Percentiles rank a stretch among this genome's conserved stretches.
Evolutionary conservation across 1,140 invertebrate species (phyloP).

Genomic region (Pogonomyrmex barbatus): DNA sequence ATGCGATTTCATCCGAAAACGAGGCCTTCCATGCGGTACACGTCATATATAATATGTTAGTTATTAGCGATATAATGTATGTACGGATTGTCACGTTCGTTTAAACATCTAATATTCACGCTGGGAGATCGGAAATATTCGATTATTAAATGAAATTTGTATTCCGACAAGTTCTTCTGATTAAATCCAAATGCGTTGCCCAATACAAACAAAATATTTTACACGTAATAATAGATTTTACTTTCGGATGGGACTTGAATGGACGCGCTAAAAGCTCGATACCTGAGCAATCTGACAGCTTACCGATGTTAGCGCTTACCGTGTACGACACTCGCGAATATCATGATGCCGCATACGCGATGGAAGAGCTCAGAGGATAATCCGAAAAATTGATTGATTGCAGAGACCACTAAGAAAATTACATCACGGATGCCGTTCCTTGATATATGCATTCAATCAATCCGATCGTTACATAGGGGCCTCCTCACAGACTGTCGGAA

Average conservation of each 20-base stretch:
- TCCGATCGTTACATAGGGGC: not conserved
- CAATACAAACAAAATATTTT: not conserved
- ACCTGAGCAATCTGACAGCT: slow-evolving; percentile 7
- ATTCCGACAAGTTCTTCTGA: slow-evolving; percentile 1
- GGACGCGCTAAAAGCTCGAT: slow-evolving; percentile 36
- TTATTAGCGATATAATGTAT: slow-evolving; percentile 33
- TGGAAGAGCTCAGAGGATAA: slow-evolving; percentile 16
- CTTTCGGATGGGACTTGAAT: slow-evolving; percentile 25
- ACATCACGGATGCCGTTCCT: not conserved
- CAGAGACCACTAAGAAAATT: not conserved
- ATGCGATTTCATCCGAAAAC: slow-evolving; percentile 31
- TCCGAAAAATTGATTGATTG: slow-evolving; percentile 30
- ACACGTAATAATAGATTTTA: slow-evolving; percentile 17
- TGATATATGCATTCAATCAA: slow-evolving; percentile 15
- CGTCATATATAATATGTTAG: not conserved
- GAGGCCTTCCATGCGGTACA: not conserved
- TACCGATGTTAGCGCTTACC: not conserved
- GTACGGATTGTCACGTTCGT: slow-evolving; percentile 32
- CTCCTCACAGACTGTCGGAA: not conserved
- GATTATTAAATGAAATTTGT: slow-evolving; percentile 41
- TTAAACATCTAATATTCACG: slow-evolving; percentile 43
- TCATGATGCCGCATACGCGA: not conserved
- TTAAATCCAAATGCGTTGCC: not conserved
- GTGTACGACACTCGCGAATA: not conserved
- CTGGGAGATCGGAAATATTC: not conserved